Percentiles rank a stretch among this genome's conserved stretches.
phyloP scores from a whole-genome alignment of 2,888 invertebrate species.

The Lycaena phlaeas region DNA sequence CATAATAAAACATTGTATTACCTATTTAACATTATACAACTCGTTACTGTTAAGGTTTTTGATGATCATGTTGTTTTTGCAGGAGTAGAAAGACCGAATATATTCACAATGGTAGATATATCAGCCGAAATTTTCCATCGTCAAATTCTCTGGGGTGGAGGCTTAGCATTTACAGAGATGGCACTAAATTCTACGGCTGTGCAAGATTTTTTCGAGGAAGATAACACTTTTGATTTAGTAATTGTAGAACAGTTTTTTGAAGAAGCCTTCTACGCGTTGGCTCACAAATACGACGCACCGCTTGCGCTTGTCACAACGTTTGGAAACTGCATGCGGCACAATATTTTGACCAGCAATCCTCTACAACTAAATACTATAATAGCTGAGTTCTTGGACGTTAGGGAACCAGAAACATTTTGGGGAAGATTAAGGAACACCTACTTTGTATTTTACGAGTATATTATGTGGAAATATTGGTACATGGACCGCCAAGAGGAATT shows the following conservation, averaged over 20 bases:
- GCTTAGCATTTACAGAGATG: conserved; percentile 43
- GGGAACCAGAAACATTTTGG: conserved; percentile 65
- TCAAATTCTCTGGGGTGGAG: conserved; percentile 46
- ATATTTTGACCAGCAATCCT: conserved; percentile 47
- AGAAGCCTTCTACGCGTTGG: conserved; percentile 54
- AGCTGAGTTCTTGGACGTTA: conserved; percentile 44
- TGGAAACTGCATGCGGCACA: conserved; percentile 58
- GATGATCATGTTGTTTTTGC: conserved; percentile 23
- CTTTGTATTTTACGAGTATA: conserved; percentile 46
- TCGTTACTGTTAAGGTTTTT: too few species aligned
- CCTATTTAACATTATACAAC: too few species aligned
- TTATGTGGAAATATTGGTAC: conserved; percentile 52
- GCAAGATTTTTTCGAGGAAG: conserved; percentile 35
- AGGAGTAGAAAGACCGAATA: conserved; percentile 49
- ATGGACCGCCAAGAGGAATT: conserved; percentile 46
- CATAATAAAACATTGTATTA: too few species aligned
- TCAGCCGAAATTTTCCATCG: conserved; percentile 48
- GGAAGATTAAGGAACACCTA: conserved; percentile 64
- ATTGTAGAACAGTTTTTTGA: conserved; percentile 63
- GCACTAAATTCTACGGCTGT: conserved; percentile 43
- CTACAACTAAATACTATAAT: conserved; percentile 48
- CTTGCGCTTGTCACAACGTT: conserved; percentile 48
- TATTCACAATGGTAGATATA: conserved; percentile 46
- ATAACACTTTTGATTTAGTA: conserved; percentile 55
- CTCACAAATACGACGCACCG: conserved; percentile 58